Evolutionary conservation across 2,888 invertebrate genomes (phyloP).

Genomic region (Lasioglossum lativentre): DNA sequence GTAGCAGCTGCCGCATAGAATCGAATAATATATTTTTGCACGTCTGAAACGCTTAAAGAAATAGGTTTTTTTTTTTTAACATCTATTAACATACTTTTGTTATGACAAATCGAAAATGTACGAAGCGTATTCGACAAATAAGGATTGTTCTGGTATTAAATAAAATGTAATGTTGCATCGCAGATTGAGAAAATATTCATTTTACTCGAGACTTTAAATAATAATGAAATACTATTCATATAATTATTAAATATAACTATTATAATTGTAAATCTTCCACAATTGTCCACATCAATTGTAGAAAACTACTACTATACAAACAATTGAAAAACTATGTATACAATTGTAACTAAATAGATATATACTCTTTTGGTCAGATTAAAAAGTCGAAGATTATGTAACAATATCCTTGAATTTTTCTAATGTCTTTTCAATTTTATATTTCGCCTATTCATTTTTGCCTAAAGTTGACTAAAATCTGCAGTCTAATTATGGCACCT

Average conservation of each 20-base stretch:
- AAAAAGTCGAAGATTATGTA: no score
- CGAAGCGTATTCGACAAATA: not conserved
- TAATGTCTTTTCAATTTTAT: no score
- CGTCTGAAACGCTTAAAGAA: not conserved
- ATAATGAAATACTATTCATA: not conserved
- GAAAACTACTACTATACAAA: no score
- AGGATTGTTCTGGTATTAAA: not conserved
- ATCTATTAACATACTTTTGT: not conserved
- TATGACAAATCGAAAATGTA: not conserved
- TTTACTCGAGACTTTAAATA: not conserved
- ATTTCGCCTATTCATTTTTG: no score
- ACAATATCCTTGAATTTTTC: no score
- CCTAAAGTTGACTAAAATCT: no score
- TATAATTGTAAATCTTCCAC: not conserved
- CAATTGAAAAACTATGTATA: no score
- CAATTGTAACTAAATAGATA: no score
- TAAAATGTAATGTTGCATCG: not conserved
- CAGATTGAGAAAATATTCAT: not conserved
- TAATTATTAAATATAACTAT: not conserved
- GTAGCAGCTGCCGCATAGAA: not conserved
- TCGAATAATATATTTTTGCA: not conserved
- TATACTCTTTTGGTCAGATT: no score
- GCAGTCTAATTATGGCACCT: not conserved
- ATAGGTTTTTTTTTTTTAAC: not conserved
- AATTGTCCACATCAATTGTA: not conserved